Conservation (phyloP, 2,888 invertebrate species). For the Tipula unca region DNA sequence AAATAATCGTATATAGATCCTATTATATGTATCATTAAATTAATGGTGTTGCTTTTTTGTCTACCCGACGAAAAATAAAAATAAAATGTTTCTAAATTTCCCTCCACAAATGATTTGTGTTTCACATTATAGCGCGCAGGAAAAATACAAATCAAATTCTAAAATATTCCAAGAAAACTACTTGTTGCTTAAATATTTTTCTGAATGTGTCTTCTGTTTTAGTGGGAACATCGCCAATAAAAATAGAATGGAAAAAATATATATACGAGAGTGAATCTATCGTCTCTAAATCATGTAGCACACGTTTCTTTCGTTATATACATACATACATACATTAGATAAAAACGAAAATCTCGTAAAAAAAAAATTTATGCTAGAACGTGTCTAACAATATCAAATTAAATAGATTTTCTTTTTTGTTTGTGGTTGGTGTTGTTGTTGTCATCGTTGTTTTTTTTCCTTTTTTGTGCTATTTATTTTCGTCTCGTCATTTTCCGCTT, state of each 20-base stretch:
- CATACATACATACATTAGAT: no score
- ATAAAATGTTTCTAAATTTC: background rate
- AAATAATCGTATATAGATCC: background rate
- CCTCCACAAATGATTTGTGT: background rate
- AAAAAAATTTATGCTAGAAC: slow-evolving; percentile 1
- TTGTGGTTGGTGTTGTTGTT: background rate
- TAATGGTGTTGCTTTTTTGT: background rate
- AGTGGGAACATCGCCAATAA: slow-evolving; percentile 8
- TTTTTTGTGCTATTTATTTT: background rate
- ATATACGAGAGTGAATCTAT: background rate
- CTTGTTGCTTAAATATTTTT: background rate
- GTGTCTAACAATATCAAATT: slow-evolving; percentile 14
- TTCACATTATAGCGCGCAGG: background rate
- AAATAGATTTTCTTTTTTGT: background rate
- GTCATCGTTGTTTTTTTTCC: background rate
- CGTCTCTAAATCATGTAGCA: background rate
- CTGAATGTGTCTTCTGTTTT: background rate
- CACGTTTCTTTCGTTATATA: background rate
- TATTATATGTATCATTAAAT: background rate
- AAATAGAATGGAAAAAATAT: background rate
- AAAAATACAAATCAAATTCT: background rate
- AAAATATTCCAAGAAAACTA: background rate
- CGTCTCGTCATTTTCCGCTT: background rate
- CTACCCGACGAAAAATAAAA: background rate
- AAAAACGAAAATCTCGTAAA: background rate